Evolutionary conservation across 1,140 invertebrate species (phyloP).

Genomic region (Globodera rostochiensis): DNA sequence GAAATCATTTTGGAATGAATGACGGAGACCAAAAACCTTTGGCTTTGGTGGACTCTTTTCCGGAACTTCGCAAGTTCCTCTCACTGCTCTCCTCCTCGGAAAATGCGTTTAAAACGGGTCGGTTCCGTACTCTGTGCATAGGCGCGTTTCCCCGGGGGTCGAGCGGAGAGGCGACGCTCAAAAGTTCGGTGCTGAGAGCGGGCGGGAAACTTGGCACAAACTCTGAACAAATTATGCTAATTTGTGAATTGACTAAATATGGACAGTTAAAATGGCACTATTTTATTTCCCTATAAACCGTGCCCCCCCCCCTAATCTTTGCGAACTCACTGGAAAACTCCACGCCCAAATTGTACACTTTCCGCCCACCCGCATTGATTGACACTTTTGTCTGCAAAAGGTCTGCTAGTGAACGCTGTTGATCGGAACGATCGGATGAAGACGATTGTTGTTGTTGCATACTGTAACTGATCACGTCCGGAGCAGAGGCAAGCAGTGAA

Average conservation of each 20-base stretch:
- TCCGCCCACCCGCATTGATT: conserved; percentile 36
- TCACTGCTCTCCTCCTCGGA: not conserved
- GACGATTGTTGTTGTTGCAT: not conserved
- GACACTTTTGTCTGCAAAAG: conserved; percentile 33
- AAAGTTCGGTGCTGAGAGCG: conserved; percentile 21
- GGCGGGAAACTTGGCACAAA: conserved; percentile 39
- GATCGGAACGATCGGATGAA: not conserved
- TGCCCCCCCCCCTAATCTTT: not conserved
- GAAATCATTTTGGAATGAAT: not conserved
- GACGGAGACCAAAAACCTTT: not conserved
- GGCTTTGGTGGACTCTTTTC: not conserved
- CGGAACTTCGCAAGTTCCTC: not conserved
- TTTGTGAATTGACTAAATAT: no score
- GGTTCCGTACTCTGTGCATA: conserved; percentile 30
- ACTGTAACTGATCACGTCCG: conserved; percentile 28
- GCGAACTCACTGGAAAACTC: conserved; percentile 49
- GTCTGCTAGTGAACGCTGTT: not conserved
- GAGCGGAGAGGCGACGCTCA: conserved; percentile 15
- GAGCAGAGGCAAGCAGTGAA: conserved; percentile 18
- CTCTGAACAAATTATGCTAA: conserved; percentile 26
- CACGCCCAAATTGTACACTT: conserved; percentile 43
- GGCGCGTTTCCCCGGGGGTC: not conserved
- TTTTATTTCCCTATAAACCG: no score
- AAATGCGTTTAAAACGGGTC: conserved; percentile 20
- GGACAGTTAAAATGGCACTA: no score